These are phyloP conservation scores for Metallyticus violacea DNA, from an alignment of 2,888 invertebrate species.

Conservation along the genomic window DNA sequence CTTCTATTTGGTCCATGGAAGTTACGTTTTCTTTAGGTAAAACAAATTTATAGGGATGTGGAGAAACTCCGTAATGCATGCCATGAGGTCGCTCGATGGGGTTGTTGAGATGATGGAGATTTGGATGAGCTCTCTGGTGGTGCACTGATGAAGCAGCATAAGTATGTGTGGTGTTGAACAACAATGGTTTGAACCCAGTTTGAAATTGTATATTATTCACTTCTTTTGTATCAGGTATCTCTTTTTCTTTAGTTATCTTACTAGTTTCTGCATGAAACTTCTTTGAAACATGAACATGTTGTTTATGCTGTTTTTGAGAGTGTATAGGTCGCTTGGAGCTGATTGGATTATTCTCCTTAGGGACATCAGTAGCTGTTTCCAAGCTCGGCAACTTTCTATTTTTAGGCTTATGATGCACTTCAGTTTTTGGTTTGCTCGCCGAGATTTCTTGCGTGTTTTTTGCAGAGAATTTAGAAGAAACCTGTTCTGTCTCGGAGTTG, in stretches of 20 bases:
- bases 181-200: not conserved
- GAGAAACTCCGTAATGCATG: not conserved
- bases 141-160: not conserved
- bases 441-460: not conserved
- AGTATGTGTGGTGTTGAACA: not conserved
- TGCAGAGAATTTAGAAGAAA: not conserved
- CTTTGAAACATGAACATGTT: not conserved
- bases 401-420: not conserved
- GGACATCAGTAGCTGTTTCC: not conserved
- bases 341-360: not conserved
- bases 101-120: not conserved
- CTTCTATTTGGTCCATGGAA: no score
- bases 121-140: not conserved
- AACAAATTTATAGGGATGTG: not conserved
- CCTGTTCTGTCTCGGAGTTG: not conserved
- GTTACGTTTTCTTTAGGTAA: not conserved
- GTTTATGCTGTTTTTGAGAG: not conserved
- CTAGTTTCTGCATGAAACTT: not conserved
- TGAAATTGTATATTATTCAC: not conserved
- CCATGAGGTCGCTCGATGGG: not conserved
- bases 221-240: not conserved
- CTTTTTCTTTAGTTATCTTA: not conserved
- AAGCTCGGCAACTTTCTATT: not conserved
- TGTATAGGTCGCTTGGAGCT: not conserved
- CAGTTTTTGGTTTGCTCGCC: not conserved